A percentile compares a stretch with the other conserved stretches of the same genome.
Conservation (phyloP, 1,140 invertebrate species). For the Drosophila subobscura region DNA sequence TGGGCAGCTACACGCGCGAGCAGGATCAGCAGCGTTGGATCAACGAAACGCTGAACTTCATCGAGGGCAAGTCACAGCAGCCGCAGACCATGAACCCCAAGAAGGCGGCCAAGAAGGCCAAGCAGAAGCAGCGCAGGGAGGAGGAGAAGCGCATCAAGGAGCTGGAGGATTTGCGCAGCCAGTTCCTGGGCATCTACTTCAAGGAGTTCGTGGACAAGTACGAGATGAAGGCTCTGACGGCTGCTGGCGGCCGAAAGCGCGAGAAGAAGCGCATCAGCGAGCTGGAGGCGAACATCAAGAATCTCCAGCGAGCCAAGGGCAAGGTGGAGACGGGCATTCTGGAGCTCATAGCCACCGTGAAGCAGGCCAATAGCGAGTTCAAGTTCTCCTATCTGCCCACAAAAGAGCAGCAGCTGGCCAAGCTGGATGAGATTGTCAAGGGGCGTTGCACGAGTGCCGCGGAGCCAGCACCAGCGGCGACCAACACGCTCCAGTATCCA, state of each 20-base stretch:
- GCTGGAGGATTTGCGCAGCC: slow-evolving; percentile 72
- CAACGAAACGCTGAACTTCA: slow-evolving; percentile 77
- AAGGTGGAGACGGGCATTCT: slow-evolving; percentile 78
- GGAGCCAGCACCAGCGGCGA: neutral
- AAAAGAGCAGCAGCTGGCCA: slow-evolving; percentile 79
- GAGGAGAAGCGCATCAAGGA: slow-evolving; percentile 81
- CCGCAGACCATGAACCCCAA: slow-evolving; percentile 76
- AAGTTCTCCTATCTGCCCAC: slow-evolving; percentile 82
- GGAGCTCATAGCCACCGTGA: slow-evolving; percentile 79
- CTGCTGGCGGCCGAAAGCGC: slow-evolving; percentile 71
- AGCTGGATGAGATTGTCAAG: slow-evolving; percentile 62
- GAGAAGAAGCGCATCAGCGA: slow-evolving; percentile 82
- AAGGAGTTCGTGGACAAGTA: slow-evolving; percentile 80
- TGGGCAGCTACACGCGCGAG: slow-evolving; percentile 73
- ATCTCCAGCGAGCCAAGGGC: slow-evolving; percentile 75
- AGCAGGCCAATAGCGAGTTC: slow-evolving; percentile 77
- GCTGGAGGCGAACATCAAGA: slow-evolving; percentile 79
- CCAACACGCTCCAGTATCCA: slow-evolving; percentile 17
- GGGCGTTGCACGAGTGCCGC: slow-evolving; percentile 14
- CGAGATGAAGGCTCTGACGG: slow-evolving; percentile 70
- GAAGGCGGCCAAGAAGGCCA: slow-evolving; percentile 82
- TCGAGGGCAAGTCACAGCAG: slow-evolving; percentile 77
- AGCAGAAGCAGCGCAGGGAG: slow-evolving; percentile 80
- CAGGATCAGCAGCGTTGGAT: slow-evolving; percentile 77
- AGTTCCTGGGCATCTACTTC: slow-evolving; percentile 82